These are phyloP conservation scores for Trilocha varians DNA, from an alignment of 2,888 invertebrate genomes.

Conservation along the genomic window DNA sequence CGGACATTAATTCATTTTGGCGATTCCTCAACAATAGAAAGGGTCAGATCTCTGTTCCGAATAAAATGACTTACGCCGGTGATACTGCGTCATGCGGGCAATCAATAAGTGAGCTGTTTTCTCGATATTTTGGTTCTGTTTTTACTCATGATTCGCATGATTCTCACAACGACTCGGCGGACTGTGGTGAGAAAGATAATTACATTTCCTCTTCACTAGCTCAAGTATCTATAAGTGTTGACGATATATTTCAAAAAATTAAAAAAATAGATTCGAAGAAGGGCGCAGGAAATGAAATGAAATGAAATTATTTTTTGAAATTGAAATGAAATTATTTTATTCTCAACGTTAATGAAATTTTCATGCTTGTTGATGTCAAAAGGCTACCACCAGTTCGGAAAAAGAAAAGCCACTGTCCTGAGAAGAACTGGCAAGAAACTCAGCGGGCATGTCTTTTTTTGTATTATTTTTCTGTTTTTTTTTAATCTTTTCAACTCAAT, in stretches of 20 bases:
- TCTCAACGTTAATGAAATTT: no score
- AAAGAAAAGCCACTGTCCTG: no score
- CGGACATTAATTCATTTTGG: not conserved
- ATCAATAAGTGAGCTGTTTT: slow-evolving; percentile 2
- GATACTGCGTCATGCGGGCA: not conserved
- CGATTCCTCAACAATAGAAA: not conserved
- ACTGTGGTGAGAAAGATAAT: not conserved
- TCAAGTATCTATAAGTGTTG: not conserved
- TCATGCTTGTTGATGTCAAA: no score
- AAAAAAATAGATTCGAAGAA: slow-evolving; percentile 3
- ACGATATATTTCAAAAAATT: not conserved
- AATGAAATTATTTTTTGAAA: no score
- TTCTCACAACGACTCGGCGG: no score
- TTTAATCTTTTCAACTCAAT: no score
- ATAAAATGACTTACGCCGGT: slow-evolving; percentile 6
- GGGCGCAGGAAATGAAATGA: slow-evolving; percentile 5
- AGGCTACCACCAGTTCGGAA: no score
- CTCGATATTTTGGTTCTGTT: slow-evolving; percentile 4
- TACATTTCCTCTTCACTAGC: not conserved
- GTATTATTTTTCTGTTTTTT: no score
- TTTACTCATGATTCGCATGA: no score
- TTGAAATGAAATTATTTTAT: no score
- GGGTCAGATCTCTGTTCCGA: not conserved
- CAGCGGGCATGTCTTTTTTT: no score
- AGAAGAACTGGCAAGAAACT: no score